phyloP scores from a whole-genome alignment of 2,797 vertebrate species.

The Eremophila alpestris region DNA sequence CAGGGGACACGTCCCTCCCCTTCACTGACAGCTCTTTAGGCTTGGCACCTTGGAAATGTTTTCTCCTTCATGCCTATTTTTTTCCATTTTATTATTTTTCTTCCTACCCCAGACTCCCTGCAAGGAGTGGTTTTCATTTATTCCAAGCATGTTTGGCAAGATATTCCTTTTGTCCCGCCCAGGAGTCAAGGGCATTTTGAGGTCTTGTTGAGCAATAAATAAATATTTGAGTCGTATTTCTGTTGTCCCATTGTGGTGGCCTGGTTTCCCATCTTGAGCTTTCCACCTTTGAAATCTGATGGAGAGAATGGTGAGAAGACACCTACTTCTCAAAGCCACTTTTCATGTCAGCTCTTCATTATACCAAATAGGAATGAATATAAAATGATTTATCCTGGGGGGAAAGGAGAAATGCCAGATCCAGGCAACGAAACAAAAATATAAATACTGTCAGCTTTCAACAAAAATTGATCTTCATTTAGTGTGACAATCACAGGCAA shows the following conservation, averaged over 20 bases:
- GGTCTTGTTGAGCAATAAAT: not conserved
- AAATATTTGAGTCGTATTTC: not conserved
- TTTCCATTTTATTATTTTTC: not conserved
- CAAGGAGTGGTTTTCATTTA: constrained; percentile 16
- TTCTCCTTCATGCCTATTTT: not conserved
- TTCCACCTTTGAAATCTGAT: not conserved
- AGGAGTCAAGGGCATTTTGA: not conserved
- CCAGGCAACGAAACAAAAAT: not conserved
- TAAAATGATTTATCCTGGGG: not conserved
- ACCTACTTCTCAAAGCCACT: not conserved
- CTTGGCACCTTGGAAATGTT: not conserved
- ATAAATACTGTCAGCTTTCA: not conserved
- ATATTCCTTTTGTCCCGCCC: not conserved
- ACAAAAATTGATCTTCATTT: not conserved
- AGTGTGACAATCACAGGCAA: not conserved
- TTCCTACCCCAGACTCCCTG: not conserved
- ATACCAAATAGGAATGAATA: not conserved
- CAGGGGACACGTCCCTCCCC: fast-evolving
- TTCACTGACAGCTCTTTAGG: not conserved
- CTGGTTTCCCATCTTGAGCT: not conserved
- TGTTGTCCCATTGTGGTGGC: not conserved
- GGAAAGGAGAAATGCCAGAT: not conserved
- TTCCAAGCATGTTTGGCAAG: not conserved
- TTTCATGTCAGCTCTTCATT: not conserved
- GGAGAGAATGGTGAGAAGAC: not conserved